Percentiles rank a stretch among this genome's conserved stretches.
Evolutionary conservation across 2,888 invertebrate genomes (phyloP).

Genomic region (Sphaerophoria rueppellii): DNA sequence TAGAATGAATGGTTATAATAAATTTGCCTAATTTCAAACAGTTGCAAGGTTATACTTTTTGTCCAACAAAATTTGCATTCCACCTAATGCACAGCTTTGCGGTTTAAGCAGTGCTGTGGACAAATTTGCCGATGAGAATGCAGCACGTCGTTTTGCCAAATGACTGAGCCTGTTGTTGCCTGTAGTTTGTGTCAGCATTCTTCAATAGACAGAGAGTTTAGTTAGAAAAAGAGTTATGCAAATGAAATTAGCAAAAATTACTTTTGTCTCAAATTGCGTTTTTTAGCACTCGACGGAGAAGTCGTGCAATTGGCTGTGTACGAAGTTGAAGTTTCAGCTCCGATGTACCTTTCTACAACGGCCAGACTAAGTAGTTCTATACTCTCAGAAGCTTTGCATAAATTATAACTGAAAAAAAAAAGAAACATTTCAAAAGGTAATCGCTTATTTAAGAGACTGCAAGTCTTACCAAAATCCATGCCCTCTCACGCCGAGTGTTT

Average conservation of each 20-base stretch:
- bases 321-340: slow-evolving; percentile 88
- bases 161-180: slow-evolving; percentile 89
- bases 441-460: background rate
- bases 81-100: slow-evolving; percentile 75
- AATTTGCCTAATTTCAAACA: background rate
- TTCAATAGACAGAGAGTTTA: slow-evolving; percentile 53
- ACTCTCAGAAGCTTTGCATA: slow-evolving; percentile 87
- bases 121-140: slow-evolving; percentile 88
- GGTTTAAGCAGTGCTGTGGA: slow-evolving; percentile 82
- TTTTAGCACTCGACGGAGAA: slow-evolving; percentile 86
- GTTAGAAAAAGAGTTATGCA: background rate
- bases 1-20: slow-evolving; percentile 55
- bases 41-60: slow-evolving; percentile 77
- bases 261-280: slow-evolving; percentile 85
- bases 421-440: background rate
- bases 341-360: slow-evolving; percentile 88
- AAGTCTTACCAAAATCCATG: slow-evolving; percentile 86
- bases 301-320: slow-evolving; percentile 83
- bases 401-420: slow-evolving; percentile 86
- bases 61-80: slow-evolving; percentile 79
- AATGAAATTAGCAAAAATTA: slow-evolving; percentile 74
- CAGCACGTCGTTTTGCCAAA: slow-evolving; percentile 88
- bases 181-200: slow-evolving; percentile 85
- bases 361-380: slow-evolving; percentile 86
- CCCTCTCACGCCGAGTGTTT: slow-evolving; percentile 85